phyloP scores from a whole-genome alignment of 2,888 invertebrate species.

The Dioctria rufipes region DNA sequence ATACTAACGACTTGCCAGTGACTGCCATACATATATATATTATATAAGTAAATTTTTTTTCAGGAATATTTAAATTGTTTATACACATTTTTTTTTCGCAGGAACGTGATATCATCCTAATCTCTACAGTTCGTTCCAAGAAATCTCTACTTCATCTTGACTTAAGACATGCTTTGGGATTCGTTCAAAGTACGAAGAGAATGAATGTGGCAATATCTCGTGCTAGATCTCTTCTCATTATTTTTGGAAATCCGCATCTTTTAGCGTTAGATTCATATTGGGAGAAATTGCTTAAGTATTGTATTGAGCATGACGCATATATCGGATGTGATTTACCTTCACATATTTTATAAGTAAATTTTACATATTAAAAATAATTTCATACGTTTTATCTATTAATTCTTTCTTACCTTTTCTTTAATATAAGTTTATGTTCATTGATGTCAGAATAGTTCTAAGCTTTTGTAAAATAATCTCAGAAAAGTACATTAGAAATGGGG shows the following conservation, averaged over 20 bases:
- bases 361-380: background rate
- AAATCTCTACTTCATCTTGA: constrained; percentile 71
- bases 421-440: too few species aligned
- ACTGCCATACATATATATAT: too few species aligned
- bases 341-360: constrained; percentile 16
- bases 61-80: too few species aligned
- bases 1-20: too few species aligned
- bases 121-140: constrained; percentile 79
- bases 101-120: constrained; percentile 76
- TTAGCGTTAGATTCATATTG: constrained; percentile 79
- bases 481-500: background rate
- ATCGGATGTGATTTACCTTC: constrained; percentile 79
- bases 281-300: constrained; percentile 77
- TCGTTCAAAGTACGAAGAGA: constrained; percentile 82
- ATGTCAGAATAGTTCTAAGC: background rate
- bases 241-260: constrained; percentile 88
- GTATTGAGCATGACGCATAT: constrained; percentile 77
- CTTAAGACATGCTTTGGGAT: constrained; percentile 77
- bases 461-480: background rate
- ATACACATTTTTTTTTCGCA: constrained; percentile 51
- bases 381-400: background rate
- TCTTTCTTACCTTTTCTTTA: too few species aligned
- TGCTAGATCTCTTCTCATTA: constrained; percentile 80
- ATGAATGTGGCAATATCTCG: constrained; percentile 93
- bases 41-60: too few species aligned